Percentiles rank a stretch among this genome's conserved stretches.
Conservation (phyloP, 2,888 invertebrate species). For the Frankliniella intonsa region DNA sequence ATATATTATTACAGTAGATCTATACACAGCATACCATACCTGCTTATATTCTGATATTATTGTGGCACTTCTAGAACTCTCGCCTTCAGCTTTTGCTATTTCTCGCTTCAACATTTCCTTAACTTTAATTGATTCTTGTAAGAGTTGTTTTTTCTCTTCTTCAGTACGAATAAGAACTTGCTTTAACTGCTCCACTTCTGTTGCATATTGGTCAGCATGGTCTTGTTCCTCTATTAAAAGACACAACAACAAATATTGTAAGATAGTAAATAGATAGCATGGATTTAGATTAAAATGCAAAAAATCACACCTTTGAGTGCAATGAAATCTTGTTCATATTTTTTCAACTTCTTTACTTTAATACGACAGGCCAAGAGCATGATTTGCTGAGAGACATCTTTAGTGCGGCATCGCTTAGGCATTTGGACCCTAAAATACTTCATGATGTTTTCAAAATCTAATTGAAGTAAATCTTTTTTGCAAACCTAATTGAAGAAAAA, state of each 20-base stretch:
- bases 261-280: neutral
- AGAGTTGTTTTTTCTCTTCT: slow-evolving; percentile 65
- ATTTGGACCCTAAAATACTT: slow-evolving; percentile 97
- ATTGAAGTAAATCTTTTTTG: slow-evolving; percentile 80
- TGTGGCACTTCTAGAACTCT: slow-evolving; percentile 66
- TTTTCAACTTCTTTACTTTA: slow-evolving; percentile 88
- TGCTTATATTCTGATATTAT: slow-evolving; percentile 91
- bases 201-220: slow-evolving; percentile 54
- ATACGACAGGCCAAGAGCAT: slow-evolving; percentile 86
- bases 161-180: slow-evolving; percentile 61
- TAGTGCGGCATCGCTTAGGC: slow-evolving; percentile 92
- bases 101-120: slow-evolving; percentile 74
- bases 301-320: slow-evolving; percentile 62
- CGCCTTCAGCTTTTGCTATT: slow-evolving; percentile 66
- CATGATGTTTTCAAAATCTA: slow-evolving; percentile 96
- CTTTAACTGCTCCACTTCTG: slow-evolving; percentile 55
- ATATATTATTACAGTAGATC: too few relatives aligned
- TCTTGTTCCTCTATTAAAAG: slow-evolving; percentile 53
- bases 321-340: slow-evolving; percentile 89
- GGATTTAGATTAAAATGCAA: neutral
- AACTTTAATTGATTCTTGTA: slow-evolving; percentile 62
- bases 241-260: slow-evolving; percentile 32
- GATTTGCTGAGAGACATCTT: slow-evolving; percentile 81
- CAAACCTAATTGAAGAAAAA: slow-evolving; percentile 54
- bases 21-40: slow-evolving; percentile 43